Conservation (phyloP, 1,140 invertebrate genomes). For the Colletes gigas region DNA sequence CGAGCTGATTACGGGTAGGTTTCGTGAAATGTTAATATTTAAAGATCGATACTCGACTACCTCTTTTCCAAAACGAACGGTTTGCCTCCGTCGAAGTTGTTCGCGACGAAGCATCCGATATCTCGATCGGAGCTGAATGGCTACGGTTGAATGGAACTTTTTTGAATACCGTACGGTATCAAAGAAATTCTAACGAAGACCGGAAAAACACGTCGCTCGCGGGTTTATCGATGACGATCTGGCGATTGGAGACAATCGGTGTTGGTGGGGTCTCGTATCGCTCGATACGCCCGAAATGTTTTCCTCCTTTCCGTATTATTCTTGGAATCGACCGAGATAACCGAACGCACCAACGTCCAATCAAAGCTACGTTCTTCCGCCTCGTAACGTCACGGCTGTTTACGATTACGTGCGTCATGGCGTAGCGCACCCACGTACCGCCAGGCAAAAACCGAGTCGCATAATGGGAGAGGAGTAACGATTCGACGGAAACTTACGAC, state of each 20-base stretch:
- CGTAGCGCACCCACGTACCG: constrained; percentile 30
- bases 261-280: neutral
- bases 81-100: neutral
- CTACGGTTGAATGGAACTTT: neutral
- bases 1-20: too few relatives aligned
- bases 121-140: neutral
- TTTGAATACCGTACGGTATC: neutral
- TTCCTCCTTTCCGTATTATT: neutral
- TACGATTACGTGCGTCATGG: constrained; percentile 50
- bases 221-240: neutral
- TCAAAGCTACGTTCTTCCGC: constrained; percentile 32
- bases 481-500: constrained; percentile 48
- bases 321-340: constrained; percentile 27
- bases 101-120: neutral
- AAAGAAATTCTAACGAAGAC: neutral
- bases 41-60: too few relatives aligned
- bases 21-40: too few relatives aligned
- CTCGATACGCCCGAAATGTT: neutral
- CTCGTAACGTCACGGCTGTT: constrained; percentile 47
- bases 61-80: neutral
- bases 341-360: constrained; percentile 11
- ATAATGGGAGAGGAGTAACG: constrained; percentile 33
- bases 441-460: constrained; percentile 21
- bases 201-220: neutral
- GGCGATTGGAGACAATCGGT: neutral